These are phyloP conservation scores for Pelmatolapia mariae DNA, from an alignment of 2,113 vertebrate species.

Conservation along the genomic window DNA sequence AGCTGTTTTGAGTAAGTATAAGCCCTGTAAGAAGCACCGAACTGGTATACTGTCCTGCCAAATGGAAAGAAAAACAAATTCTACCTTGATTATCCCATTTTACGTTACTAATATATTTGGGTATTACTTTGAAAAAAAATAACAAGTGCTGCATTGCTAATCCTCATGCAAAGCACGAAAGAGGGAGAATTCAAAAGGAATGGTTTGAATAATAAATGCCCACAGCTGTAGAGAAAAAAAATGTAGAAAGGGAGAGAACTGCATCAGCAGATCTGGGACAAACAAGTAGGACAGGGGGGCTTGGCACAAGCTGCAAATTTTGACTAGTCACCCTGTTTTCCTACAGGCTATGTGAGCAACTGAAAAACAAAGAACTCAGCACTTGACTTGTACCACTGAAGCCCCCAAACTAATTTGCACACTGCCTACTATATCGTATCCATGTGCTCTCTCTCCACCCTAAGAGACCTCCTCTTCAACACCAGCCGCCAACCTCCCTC, in stretches of 20 bases:
- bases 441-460: not conserved
- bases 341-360: slow-evolving; percentile 39
- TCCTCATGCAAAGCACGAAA: slow-evolving; percentile 54
- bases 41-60: not conserved
- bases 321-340: slow-evolving; percentile 59
- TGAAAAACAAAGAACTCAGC: slow-evolving; percentile 61
- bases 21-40: not conserved
- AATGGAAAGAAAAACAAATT: slow-evolving; percentile 2
- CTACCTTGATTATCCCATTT: slow-evolving; percentile 26
- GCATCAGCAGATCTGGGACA: slow-evolving; percentile 68
- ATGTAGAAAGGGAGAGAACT: slow-evolving; percentile 13
- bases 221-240: slow-evolving; percentile 32
- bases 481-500: not conserved
- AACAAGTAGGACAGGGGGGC: slow-evolving; percentile 58
- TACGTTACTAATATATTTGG: slow-evolving; percentile 40
- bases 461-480: not conserved
- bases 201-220: slow-evolving; percentile 65
- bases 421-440: slow-evolving; percentile 44
- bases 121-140: slow-evolving; percentile 36
- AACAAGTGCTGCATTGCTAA: slow-evolving; percentile 44
- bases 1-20: not conserved
- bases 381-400: slow-evolving; percentile 33
- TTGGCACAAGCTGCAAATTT: slow-evolving; percentile 44
- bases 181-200: slow-evolving; percentile 53
- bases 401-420: slow-evolving; percentile 48